A percentile compares a stretch with the other conserved stretches of the same genome.
Conservation (phyloP, 2,888 invertebrate genomes). For the Xanthia icteritia region DNA sequence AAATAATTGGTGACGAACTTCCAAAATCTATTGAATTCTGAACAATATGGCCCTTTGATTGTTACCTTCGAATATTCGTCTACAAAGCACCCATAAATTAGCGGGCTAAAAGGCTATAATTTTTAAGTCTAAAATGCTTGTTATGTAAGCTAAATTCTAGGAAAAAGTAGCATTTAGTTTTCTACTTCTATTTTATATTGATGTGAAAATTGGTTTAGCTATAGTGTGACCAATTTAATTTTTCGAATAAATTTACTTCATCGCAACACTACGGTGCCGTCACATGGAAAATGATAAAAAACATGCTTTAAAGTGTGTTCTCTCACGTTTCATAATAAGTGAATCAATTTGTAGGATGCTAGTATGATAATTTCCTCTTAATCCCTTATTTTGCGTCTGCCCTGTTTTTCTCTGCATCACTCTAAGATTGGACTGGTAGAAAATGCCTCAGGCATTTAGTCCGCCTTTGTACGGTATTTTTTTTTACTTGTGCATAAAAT, state of each 20-base stretch:
- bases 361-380: background rate
- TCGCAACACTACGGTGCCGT: background rate
- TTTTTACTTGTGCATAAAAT: too few relatives aligned
- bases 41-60: constrained; percentile 46
- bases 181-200: background rate
- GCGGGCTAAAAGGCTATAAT: constrained; percentile 45
- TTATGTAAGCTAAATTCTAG: constrained; percentile 22
- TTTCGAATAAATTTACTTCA: background rate
- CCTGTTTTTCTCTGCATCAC: too few relatives aligned
- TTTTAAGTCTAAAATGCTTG: constrained; percentile 38
- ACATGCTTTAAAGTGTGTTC: background rate
- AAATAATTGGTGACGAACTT: constrained; percentile 34
- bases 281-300: background rate
- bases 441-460: too few relatives aligned
- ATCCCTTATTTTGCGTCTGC: too few relatives aligned
- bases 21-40: constrained; percentile 48
- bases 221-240: too few relatives aligned
- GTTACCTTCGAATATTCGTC: constrained; percentile 40
- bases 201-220: background rate
- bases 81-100: constrained; percentile 48
- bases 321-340: background rate
- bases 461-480: too few relatives aligned
- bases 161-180: constrained; percentile 17
- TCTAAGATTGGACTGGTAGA: too few relatives aligned
- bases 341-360: background rate